These are phyloP conservation scores for Motacilla alba DNA, from an alignment of 2,113 vertebrate species.

Conservation along the genomic window DNA sequence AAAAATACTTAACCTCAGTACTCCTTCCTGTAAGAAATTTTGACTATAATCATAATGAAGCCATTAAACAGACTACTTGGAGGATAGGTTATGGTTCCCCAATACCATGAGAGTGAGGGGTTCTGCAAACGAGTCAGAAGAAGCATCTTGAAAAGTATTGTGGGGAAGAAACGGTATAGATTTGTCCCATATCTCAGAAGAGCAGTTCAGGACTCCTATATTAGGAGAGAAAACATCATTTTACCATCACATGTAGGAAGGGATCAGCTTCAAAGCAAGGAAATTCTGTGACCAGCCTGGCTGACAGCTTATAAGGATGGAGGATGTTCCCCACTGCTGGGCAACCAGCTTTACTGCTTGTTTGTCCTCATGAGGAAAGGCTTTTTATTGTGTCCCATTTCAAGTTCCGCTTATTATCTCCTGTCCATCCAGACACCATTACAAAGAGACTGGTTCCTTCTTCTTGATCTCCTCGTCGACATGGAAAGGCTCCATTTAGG, in stretches of 20 bases:
- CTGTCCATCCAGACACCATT: neutral
- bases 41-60: neutral
- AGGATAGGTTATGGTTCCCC: neutral
- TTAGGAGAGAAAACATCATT: neutral
- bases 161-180: neutral
- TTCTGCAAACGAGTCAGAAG: neutral
- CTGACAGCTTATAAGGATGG: neutral
- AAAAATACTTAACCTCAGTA: neutral
- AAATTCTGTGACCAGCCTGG: neutral
- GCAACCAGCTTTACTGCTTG: neutral
- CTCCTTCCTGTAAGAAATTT: neutral
- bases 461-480: neutral
- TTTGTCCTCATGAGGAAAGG: neutral
- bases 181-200: neutral
- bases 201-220: neutral
- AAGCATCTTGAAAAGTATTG: neutral
- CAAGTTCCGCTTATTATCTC: neutral
- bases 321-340: neutral
- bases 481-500: neutral
- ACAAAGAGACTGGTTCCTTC: neutral
- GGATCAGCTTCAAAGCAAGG: neutral
- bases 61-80: neutral
- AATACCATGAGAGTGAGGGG: accelerated
- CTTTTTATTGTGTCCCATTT: neutral
- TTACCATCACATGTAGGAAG: neutral